A percentile compares a stretch with the other conserved stretches of the same genome.
Evolutionary conservation across 2,888 invertebrate species (phyloP).

Genomic region (Ornithoptera priamus): DNA sequence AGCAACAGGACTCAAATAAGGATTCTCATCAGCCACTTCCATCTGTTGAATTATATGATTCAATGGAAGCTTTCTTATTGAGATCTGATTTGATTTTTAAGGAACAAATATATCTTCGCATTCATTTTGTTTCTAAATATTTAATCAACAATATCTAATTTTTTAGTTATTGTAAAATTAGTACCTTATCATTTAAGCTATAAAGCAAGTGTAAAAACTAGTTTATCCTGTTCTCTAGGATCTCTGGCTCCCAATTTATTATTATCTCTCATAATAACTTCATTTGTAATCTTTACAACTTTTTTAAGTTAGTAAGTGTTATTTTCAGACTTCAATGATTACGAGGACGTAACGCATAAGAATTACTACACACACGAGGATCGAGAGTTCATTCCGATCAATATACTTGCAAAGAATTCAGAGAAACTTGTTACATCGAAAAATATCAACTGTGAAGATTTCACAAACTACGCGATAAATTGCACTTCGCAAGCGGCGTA

Average conservation of each 20-base stretch:
- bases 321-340: conserved; percentile 36
- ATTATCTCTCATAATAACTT: background rate
- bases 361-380: conserved; percentile 34
- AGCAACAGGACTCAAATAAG: too few species aligned
- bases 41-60: too few species aligned
- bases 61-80: too few species aligned
- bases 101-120: too few species aligned
- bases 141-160: background rate
- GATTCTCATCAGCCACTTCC: too few species aligned
- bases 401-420: conserved; percentile 39
- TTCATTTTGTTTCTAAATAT: too few species aligned
- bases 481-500: conserved; percentile 57
- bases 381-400: conserved; percentile 53
- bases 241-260: background rate
- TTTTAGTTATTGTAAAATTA: background rate
- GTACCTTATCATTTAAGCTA: background rate
- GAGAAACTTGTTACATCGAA: conserved; percentile 41
- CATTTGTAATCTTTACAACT: background rate
- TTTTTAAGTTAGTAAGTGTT: background rate
- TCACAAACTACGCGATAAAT: conserved; percentile 51
- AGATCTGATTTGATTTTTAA: too few species aligned
- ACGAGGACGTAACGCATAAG: conserved; percentile 37
- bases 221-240: background rate
- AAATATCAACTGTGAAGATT: conserved; percentile 60
- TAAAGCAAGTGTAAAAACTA: background rate